Evolutionary conservation across 2,888 invertebrate genomes (phyloP).

Genomic region (Galerucella calmariensis): DNA sequence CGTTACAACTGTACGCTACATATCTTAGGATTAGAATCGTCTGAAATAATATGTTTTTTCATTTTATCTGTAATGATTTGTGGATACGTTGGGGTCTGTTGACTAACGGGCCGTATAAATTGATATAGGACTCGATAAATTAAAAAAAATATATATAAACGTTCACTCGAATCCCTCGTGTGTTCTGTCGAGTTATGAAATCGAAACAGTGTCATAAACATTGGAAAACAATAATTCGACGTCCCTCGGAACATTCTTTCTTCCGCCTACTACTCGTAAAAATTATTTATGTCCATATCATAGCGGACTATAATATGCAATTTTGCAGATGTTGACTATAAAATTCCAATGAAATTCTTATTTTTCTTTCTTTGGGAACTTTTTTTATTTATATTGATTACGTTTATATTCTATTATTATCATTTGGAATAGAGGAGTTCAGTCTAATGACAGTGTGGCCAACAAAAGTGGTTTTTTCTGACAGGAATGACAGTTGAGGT

Average conservation of each 20-base stretch:
- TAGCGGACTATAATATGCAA: slow-evolving; percentile 45
- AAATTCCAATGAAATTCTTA: slow-evolving; percentile 43
- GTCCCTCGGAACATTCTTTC: slow-evolving; percentile 56
- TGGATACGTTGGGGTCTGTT: slow-evolving; percentile 61
- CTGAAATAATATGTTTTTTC: slow-evolving; percentile 57
- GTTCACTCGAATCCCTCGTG: slow-evolving; percentile 59
- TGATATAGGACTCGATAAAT: slow-evolving; percentile 67
- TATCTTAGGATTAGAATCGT: slow-evolving; percentile 57
- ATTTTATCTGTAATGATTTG: slow-evolving; percentile 63
- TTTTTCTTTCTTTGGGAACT: slow-evolving; percentile 16
- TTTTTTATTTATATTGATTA: background rate
- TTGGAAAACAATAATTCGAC: slow-evolving; percentile 66
- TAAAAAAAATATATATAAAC: slow-evolving; percentile 59
- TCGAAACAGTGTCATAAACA: slow-evolving; percentile 67
- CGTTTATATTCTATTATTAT: background rate
- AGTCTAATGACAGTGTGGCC: too few relatives aligned
- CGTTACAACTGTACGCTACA: slow-evolving; percentile 49
- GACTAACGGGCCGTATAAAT: slow-evolving; percentile 60
- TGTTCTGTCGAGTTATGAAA: slow-evolving; percentile 66
- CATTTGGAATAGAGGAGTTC: too few relatives aligned
- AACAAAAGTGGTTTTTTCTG: too few relatives aligned
- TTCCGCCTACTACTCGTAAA: slow-evolving; percentile 58
- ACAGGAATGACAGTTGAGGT: too few relatives aligned
- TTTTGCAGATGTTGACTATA: slow-evolving; percentile 42
- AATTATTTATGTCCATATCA: slow-evolving; percentile 55